phyloP scores from a whole-genome alignment of 1,140 invertebrate species.

The Papilio glaucus region DNA sequence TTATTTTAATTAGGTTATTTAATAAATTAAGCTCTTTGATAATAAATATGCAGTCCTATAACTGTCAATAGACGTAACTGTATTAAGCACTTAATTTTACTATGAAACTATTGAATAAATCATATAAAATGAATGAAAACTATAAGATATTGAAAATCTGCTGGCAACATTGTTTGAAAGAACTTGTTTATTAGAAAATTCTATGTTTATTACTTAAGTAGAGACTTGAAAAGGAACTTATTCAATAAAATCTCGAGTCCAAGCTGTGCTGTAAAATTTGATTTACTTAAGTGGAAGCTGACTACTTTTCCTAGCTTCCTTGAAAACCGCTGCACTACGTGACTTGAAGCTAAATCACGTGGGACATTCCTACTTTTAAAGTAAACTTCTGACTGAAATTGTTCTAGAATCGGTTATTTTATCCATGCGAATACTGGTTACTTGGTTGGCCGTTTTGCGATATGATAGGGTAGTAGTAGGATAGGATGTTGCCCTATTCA shows the following conservation, averaged over 20 bases:
- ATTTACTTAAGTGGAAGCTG: slow-evolving; percentile 6
- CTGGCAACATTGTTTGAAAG: too few species aligned
- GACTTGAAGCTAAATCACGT: slow-evolving; percentile 8
- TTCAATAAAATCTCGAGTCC: neutral
- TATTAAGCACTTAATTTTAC: too few species aligned
- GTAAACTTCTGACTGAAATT: neutral
- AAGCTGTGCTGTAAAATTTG: slow-evolving; percentile 20
- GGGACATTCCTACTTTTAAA: slow-evolving; percentile 7
- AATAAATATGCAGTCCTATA: too few species aligned
- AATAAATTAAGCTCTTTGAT: too few species aligned
- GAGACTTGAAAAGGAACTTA: neutral
- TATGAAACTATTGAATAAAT: too few species aligned
- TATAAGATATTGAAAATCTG: too few species aligned
- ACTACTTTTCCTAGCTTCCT: neutral
- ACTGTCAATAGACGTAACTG: too few species aligned
- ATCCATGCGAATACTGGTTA: neutral
- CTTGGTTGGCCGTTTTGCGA: too few species aligned
- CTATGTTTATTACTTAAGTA: neutral
- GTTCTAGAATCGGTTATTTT: neutral
- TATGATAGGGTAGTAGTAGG: too few species aligned
- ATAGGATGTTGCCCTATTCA: too few species aligned
- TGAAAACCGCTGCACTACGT: slow-evolving; percentile 9
- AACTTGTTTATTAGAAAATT: too few species aligned
- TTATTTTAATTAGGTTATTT: neutral
- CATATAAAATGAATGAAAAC: too few species aligned